Conservation (phyloP, 2,888 invertebrate species). For the Cheilosia impressa region DNA sequence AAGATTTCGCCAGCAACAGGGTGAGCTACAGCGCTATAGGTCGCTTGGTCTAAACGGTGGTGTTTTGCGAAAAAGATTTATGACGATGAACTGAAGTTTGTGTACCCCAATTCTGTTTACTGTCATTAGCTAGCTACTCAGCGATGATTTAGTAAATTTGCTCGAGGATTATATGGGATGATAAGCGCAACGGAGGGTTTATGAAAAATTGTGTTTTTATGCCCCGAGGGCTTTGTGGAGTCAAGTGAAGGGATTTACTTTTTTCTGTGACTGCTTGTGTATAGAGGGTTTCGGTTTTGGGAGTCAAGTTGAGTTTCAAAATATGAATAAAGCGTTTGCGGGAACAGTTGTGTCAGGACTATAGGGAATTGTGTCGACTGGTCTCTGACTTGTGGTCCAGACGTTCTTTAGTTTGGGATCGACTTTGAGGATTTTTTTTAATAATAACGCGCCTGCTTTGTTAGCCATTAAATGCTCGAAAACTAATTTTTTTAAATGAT, state of each 20-base stretch:
- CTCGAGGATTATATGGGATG: constrained; percentile 49
- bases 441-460: too few relatives aligned
- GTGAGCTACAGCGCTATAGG: neutral
- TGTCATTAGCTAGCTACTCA: constrained; percentile 68
- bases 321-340: too few relatives aligned
- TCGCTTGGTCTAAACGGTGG: constrained; percentile 18
- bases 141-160: constrained; percentile 73
- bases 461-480: too few relatives aligned
- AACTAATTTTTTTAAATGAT: too few relatives aligned
- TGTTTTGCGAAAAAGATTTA: constrained; percentile 65
- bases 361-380: too few relatives aligned
- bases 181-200: constrained; percentile 1
- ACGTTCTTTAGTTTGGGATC: too few relatives aligned
- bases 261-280: constrained; percentile 26
- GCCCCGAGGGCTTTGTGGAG: constrained; percentile 18
- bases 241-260: constrained; percentile 11
- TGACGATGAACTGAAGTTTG: constrained; percentile 63
- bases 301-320: neutral
- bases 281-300: constrained; percentile 1
- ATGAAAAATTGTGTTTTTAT: constrained; percentile 55
- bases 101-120: constrained; percentile 60
- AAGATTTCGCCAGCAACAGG: constrained; percentile 49
- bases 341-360: too few relatives aligned
- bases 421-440: too few relatives aligned
- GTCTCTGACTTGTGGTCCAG: too few relatives aligned